Evolutionary conservation across 2,797 vertebrate genomes (phyloP), one percentile per base, ranked within the genome.

Genomic region (Pogoniulus pusillus): DNA sequence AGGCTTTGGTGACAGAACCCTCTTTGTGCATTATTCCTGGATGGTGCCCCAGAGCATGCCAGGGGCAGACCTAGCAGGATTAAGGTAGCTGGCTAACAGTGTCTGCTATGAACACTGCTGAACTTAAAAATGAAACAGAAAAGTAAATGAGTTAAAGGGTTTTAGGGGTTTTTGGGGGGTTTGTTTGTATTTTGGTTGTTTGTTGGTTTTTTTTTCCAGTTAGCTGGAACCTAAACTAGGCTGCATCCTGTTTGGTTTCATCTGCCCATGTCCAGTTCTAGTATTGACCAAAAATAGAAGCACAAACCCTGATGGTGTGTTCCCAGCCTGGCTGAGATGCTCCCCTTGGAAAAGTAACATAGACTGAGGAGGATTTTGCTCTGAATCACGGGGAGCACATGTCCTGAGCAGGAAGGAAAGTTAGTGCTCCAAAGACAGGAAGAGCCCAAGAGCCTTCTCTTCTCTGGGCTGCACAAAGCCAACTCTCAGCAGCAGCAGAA

Each of bases 1-100:
- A 93, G 80, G 69, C 57, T 78, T 63, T 63, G 80, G 93, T 93
- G 83, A 95, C 94, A 96, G 90, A 94, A 92, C 15, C 1, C 66
- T 90, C 94, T 95, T 92, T 95, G 85, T 93, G 71, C 71, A 64
- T 64, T 88, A 86, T 91, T 87, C 16, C 39, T 92, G 93, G 91
- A 95, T 90, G 84, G 74, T 41, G 58, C 60, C 41, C 47, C 47
- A 76, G 60, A 30, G 90, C 91, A 86, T 89, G 93, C 85, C 85
- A 92, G 83, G 68, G 85, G 49, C 91, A 95, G 90, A 85, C 78
- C 85, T 66, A 91, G 85, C 68, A 92, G 91, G 94, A 95, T 94
- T 94, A 95, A 74, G 85, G 90, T 87, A 93, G 87, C 63, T 92
- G 87, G 83, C 91, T 84, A 84, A 82, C 8, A 3, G 85, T 60